These are phyloP conservation scores for Epinephelus awoara DNA, from an alignment of 2,797 vertebrate genomes.

Conservation along the genomic window DNA sequence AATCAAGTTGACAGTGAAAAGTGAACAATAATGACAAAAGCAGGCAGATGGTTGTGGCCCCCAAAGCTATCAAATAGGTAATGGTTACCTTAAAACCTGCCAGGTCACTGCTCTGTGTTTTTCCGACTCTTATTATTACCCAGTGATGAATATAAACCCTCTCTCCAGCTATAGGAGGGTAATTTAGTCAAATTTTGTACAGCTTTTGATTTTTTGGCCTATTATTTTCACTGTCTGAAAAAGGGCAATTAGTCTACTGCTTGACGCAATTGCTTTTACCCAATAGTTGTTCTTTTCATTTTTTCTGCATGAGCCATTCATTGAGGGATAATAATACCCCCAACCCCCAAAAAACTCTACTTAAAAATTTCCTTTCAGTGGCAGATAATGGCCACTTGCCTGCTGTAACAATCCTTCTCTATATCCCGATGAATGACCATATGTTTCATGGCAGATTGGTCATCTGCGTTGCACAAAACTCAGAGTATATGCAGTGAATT, in stretches of 20 bases:
- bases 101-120: constrained; percentile 52
- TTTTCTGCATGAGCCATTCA: constrained; percentile 29
- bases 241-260: constrained; percentile 54
- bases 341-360: not conserved
- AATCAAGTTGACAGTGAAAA: constrained; percentile 50
- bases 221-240: constrained; percentile 57
- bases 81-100: constrained; percentile 52
- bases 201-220: constrained; percentile 42
- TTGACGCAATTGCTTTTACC: constrained; percentile 57
- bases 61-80: constrained; percentile 44
- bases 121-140: constrained; percentile 46
- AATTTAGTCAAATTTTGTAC: constrained; percentile 54
- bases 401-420: constrained; percentile 14
- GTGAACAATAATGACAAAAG: constrained; percentile 55
- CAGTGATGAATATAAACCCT: constrained; percentile 42
- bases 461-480: constrained; percentile 7
- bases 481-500: not conserved
- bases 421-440: constrained; percentile 5
- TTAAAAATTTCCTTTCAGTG: constrained; percentile 33
- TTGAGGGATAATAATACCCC: constrained; percentile 24
- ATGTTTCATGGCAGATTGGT: constrained; percentile 25
- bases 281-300: constrained; percentile 40
- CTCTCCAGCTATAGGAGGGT: constrained; percentile 38
- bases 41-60: constrained; percentile 33
- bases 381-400: constrained; percentile 36